These are phyloP conservation scores for Dugesia japonica DNA, from an alignment of 2,888 invertebrate genomes.

Conservation along the genomic window DNA sequence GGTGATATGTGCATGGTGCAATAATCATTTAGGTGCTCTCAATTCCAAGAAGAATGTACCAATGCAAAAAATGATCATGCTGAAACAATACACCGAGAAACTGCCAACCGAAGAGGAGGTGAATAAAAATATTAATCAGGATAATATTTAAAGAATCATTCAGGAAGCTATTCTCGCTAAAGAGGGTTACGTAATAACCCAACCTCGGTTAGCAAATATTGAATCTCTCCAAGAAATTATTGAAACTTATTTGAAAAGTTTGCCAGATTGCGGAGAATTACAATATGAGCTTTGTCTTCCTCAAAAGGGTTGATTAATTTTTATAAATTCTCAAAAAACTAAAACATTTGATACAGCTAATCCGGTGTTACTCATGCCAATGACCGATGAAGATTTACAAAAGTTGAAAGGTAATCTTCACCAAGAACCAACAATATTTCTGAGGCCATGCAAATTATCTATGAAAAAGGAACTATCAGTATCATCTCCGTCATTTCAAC, in stretches of 20 bases:
- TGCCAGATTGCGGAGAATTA: not conserved
- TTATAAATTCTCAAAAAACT: not conserved
- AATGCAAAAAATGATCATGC: not conserved
- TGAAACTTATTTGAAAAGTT: not conserved
- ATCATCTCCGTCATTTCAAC: not conserved
- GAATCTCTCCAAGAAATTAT: not conserved
- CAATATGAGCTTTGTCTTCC: not conserved
- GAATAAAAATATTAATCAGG: not conserved
- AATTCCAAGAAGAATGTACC: not conserved
- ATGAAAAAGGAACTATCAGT: not conserved
- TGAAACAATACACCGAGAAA: not conserved
- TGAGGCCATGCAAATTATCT: not conserved
- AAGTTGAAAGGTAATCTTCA: not conserved
- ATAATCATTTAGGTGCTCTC: not conserved
- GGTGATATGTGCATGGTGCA: slow-evolving; percentile 5
- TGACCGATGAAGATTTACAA: not conserved
- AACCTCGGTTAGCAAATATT: not conserved
- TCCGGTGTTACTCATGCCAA: slow-evolving; percentile 1
- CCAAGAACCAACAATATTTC: not conserved
- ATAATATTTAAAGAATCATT: not conserved
- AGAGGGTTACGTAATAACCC: not conserved
- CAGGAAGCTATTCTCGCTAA: not conserved
- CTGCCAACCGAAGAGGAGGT: not conserved
- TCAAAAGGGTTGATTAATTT: not conserved
- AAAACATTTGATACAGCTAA: not conserved